Base-by-base conservation (phyloP, 2,797 vertebrate species). In the Microctenopoma lineatum region DNA sequence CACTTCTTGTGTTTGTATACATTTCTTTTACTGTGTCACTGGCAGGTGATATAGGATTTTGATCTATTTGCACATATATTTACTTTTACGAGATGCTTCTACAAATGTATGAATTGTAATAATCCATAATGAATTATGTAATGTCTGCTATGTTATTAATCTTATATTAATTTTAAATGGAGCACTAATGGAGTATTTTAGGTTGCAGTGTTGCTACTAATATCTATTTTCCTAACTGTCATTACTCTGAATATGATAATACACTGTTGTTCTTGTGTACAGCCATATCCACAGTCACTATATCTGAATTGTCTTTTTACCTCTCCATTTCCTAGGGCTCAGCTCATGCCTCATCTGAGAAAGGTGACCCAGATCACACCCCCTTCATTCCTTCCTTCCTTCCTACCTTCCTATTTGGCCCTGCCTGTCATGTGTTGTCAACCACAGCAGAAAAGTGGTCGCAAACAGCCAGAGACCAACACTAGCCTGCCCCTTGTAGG, bases 361-460 rank as follows among this genome's bases (percentile, higher is more conserved):
- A 94, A 90, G 82, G 77, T 80, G 86, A 90, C 86, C 87, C 86
- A 87, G 72, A 81, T 85, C 66, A 42, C 68, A 83, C 81, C 76
- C 92, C 94, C 64, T 94, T 92, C 95, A 94, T 92, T 91, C 92
- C 94, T 94, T 96, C 92, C 95, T 95, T 21, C 21, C 21, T 94
- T 92, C 95, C 94, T 92, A 91, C 92, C 94, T 94, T 96, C 92
- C 95, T 95, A 94, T 94, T 93, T 95, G 96, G 96, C 96, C 95
- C 95, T 95, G 95, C 95, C 95, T 95, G 95, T 94, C 96, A 95
- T 95, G 96, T 97, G 96, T 96, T 93, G 97, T 99, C 98, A 99
- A 99, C 98, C 97, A 94, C 97, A 97, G 97, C 96, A 98, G 97
- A 98, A 98, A 98, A 98, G 97, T 97, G 97, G 97, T 95, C 86